Base-by-base conservation (phyloP, 1,140 invertebrate species). In the Diachasma alloeum region DNA sequence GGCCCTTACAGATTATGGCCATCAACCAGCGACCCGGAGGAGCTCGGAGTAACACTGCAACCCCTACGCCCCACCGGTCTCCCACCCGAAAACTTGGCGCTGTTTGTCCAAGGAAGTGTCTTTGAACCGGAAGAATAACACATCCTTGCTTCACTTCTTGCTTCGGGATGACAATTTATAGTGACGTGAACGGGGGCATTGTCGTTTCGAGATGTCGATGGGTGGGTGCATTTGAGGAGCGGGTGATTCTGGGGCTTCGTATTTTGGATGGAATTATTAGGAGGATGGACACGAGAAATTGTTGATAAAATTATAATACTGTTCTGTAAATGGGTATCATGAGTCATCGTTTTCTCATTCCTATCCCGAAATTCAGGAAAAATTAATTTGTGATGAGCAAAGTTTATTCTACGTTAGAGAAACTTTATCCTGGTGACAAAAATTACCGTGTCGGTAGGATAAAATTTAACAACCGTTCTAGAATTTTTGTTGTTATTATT, bases 61-160 rank as follows among this genome's bases (percentile, higher is more conserved):
- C 53, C 42, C 69, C 72, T 4, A 17, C 24, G 8, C 70, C 17
- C 31, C 68, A 46, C 48, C 71, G 24, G 42, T n/a, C 36, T 56
- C 37, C 36, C 24, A 15, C 48, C 72, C 80, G 80, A 83, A 69
- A 87, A 88, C 85, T 88, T 87, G 72, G 77, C 83, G 84, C 85
- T 79, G 86, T 87, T 89, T 88, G 87, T 82, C 82, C 83, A 86
- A 86, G 85, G 81, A 86, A 86, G 85, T 87, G 84, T 85, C 82
- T 78, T 78, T 79, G 76, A 80, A 81, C 78, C 78, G 79, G 83
- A 89, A 88, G 87, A 88, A 88, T 88, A 89, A 89, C 86, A 89
- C 85, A 85, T 86, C 84, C 48, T 72, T 74, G 15, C 42, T 72
- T 75, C 82, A 82, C 80, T 83, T 87, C 82, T 81, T 83, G 78